Conservation (phyloP, 1,140 invertebrate species). For the Pseudomyrmex flavicornis region DNA sequence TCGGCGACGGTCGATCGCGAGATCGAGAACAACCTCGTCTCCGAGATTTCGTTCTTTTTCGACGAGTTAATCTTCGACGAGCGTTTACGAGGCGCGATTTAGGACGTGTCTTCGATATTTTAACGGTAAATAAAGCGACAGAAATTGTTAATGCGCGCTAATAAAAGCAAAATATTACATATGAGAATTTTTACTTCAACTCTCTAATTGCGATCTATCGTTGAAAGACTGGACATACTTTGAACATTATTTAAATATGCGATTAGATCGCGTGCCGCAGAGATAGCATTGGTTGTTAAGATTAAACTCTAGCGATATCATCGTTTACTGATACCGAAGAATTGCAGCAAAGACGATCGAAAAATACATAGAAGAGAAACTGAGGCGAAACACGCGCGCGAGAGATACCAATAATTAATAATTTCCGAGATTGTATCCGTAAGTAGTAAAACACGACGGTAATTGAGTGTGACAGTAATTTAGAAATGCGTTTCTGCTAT, state of each 20-base stretch:
- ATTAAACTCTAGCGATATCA: not conserved
- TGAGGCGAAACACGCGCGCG: not conserved
- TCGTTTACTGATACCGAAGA: not conserved
- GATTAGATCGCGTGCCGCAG: not conserved
- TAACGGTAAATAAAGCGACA: not conserved
- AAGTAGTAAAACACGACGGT: slow-evolving; percentile 40
- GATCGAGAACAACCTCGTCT: slow-evolving; percentile 63
- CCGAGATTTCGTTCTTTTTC: slow-evolving; percentile 52
- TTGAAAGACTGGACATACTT: too few species aligned
- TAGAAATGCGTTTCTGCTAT: not conserved
- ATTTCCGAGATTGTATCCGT: slow-evolving; percentile 27
- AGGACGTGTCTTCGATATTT: not conserved
- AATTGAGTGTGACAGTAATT: slow-evolving; percentile 11
- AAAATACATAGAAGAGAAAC: slow-evolving; percentile 1
- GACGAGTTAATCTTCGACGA: slow-evolving; percentile 1
- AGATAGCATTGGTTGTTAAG: not conserved
- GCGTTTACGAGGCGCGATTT: not conserved
- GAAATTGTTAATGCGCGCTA: too few species aligned
- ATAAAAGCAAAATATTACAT: not conserved
- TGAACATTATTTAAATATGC: not conserved
- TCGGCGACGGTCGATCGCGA: slow-evolving; percentile 68
- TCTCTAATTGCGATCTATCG: too few species aligned
- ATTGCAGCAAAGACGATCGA: not conserved
- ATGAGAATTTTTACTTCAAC: not conserved
- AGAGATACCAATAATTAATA: slow-evolving; percentile 48